Evolutionary conservation across 64 coral and sea anemone species (phyloP), one percentile per base, ranked within the genome.

Genomic region (Actinia equina): DNA sequence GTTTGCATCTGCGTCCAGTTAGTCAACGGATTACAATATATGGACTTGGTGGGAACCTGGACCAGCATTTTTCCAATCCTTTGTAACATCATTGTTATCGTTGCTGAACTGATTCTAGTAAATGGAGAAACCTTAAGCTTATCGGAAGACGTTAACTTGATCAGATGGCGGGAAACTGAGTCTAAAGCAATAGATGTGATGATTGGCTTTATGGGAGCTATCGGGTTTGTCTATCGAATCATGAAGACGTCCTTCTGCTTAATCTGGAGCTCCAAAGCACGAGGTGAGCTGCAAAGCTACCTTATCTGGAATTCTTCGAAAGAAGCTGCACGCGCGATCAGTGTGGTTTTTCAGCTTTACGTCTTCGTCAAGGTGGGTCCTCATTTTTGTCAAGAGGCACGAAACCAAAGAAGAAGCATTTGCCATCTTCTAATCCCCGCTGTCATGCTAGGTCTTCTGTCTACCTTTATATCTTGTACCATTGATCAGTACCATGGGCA

Each of bases 21-120:
- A 18, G 84, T 95, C 60, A 86, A 88, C 43, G 94, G 94, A 2
- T 77, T 95, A 12, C 94, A 95, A 57, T 95, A 95, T 42, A 52
- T 92, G 64, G 54, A 85, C n/a, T 89, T 92, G 82, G 90, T 95
- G 10, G 93, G 93, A 23, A 88, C 84, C 71, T 95, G 93, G 93
- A 74, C 89, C 23, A 92, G 91, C 26, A 67, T 95, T 13, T 91
- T 95, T 41, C 93, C 93, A 19, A 95, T 95, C 49, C 10, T 95
- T 13, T 83, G 89, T 43, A 85, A 87, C 58, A 26, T 85, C 17
- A 64, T 95, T 37, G 67, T 95, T 6, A 59, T 95, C 61, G 22
- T 92, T 9, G 77, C 85, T 20, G 93, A 89, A 18, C 71, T 95
- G 2, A 51, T 77, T 59, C 82, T 95, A 16, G 83, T 95, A 18